Evolutionary conservation across 2,888 invertebrate species (phyloP).

Genomic region (Mycogona germanica): DNA sequence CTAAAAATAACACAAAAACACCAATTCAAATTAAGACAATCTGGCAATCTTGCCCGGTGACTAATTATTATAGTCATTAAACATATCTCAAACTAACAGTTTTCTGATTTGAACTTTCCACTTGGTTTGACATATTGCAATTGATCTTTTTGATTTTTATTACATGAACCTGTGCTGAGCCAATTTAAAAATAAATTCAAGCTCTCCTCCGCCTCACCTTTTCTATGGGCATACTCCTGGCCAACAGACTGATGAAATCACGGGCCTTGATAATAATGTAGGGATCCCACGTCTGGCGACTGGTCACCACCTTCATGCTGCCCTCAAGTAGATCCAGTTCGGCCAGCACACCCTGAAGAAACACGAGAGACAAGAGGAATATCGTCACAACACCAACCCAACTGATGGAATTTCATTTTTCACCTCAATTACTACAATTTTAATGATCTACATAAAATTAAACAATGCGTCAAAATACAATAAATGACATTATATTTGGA

Average conservation of each 20-base stretch:
- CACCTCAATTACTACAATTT: not conserved
- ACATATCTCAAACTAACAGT: not conserved
- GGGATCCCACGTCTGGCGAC: constrained; percentile 97
- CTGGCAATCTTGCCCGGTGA: too few species aligned
- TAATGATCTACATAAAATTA: not conserved
- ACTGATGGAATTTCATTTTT: not conserved
- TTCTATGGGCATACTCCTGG: constrained; percentile 92
- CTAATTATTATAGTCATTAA: too few species aligned
- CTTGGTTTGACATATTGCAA: too few species aligned
- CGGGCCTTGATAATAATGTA: constrained; percentile 92
- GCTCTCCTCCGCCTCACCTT: constrained; percentile 56
- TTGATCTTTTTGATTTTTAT: not conserved
- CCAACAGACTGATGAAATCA: constrained; percentile 87
- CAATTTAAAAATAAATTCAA: constrained; percentile 46
- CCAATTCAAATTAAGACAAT: too few species aligned
- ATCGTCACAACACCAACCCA: not conserved
- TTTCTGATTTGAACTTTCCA: not conserved
- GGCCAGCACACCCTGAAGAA: constrained; percentile 51
- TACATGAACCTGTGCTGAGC: constrained; percentile 3
- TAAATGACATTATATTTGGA: not conserved
- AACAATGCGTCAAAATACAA: not conserved
- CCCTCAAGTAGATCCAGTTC: constrained; percentile 88
- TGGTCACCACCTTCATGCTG: constrained; percentile 88
- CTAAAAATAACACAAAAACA: constrained; percentile 24
- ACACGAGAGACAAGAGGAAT: not conserved